Conservation (phyloP, 2,113 vertebrate genomes). For the Petrocephalus microphthalmus region DNA sequence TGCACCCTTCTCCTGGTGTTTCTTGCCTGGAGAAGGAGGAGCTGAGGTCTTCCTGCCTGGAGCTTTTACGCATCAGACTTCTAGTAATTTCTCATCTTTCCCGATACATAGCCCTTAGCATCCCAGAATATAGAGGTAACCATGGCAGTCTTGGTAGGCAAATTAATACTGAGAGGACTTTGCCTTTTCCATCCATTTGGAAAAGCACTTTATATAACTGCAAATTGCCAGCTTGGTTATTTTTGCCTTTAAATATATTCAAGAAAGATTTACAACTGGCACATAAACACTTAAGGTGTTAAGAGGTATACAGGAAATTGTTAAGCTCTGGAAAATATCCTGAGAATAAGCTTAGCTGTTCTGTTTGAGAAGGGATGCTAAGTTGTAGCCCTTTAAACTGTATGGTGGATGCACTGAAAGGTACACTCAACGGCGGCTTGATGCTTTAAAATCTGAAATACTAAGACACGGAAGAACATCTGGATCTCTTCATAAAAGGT, state of each 20-base stretch:
- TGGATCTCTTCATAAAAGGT: background rate
- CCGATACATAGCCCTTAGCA: background rate
- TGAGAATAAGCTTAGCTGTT: background rate
- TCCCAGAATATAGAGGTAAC: background rate
- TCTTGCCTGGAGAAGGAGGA: too few species aligned
- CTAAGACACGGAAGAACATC: background rate
- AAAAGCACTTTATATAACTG: background rate
- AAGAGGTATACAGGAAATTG: slow-evolving; percentile 24
- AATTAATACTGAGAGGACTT: too few species aligned
- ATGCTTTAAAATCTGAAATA: background rate
- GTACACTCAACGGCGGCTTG: background rate
- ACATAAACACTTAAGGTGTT: slow-evolving; percentile 24
- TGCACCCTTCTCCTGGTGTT: background rate
- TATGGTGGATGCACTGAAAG: background rate
- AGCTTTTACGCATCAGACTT: background rate
- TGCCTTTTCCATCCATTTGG: background rate
- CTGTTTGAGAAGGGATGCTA: slow-evolving; percentile 13
- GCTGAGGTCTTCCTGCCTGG: background rate
- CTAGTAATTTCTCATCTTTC: background rate
- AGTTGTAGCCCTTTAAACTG: background rate
- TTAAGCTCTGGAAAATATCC: background rate
- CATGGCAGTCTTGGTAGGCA: background rate
- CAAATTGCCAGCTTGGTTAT: background rate
- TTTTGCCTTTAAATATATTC: slow-evolving; percentile 12
- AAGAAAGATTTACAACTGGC: slow-evolving; percentile 18